phyloP scores from a whole-genome alignment of 2,113 vertebrate species.

The Chionodraco myersi region DNA sequence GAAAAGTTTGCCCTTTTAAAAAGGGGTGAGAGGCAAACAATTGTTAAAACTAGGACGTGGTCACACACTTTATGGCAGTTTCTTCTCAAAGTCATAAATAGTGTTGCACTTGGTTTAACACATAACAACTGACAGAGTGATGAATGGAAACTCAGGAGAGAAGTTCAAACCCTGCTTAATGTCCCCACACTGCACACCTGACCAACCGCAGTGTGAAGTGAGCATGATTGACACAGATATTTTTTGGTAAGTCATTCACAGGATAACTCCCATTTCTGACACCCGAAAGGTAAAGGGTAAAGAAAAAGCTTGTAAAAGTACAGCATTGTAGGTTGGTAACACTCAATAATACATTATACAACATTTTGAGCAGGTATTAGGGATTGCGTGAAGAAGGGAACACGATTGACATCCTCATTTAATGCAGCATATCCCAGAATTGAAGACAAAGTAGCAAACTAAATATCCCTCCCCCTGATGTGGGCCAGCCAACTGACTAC shows the following conservation, averaged over 20 bases:
- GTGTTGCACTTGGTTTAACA: neutral
- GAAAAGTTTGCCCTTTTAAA: neutral
- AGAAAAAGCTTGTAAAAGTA: neutral
- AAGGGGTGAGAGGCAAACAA: neutral
- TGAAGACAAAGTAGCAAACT: neutral
- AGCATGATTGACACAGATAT: neutral
- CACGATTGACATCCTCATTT: neutral
- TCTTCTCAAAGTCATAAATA: conserved; percentile 1
- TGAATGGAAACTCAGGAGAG: neutral
- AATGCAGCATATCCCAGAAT: neutral
- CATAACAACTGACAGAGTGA: neutral
- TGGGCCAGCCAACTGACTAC: too few relatives aligned
- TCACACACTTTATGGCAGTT: neutral
- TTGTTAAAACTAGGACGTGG: neutral
- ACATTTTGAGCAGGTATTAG: neutral
- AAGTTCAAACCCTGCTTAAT: neutral
- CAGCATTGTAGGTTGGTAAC: neutral
- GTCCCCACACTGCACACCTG: neutral
- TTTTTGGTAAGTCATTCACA: neutral
- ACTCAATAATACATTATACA: neutral
- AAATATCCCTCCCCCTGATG: too few relatives aligned
- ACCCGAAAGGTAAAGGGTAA: neutral
- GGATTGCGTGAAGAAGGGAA: neutral
- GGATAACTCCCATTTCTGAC: neutral
- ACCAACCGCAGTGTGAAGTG: neutral